These are phyloP conservation scores for Agrypnia vestita DNA, from an alignment of 1,140 invertebrate species.

Conservation along the genomic window DNA sequence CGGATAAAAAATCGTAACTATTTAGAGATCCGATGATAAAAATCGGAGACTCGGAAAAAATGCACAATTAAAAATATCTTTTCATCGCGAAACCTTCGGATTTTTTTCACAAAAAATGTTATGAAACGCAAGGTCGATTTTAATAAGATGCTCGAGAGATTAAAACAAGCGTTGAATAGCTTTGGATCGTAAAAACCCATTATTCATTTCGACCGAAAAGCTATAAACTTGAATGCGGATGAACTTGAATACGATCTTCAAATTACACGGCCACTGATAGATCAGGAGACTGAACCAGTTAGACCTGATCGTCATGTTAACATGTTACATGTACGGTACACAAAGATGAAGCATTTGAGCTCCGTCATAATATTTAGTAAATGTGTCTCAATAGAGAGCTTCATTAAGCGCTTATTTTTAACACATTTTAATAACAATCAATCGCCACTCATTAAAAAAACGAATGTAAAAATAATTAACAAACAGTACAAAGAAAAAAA, in stretches of 20 bases:
- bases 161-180: slow-evolving; percentile 4
- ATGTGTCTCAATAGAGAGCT: too few relatives aligned
- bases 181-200: not conserved
- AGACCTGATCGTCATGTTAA: slow-evolving; percentile 37
- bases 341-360: not conserved
- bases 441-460: too few relatives aligned
- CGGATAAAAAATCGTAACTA: not conserved
- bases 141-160: slow-evolving; percentile 32
- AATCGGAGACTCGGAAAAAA: slow-evolving; percentile 23
- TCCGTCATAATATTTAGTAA: not conserved
- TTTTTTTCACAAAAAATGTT: slow-evolving; percentile 24
- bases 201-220: not conserved
- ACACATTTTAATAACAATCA: too few relatives aligned
- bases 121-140: slow-evolving; percentile 35
- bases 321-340: not conserved
- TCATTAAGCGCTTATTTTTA: too few relatives aligned
- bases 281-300: slow-evolving; percentile 12
- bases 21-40: not conserved
- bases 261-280: slow-evolving; percentile 10
- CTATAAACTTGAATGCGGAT: slow-evolving; percentile 25
- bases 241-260: slow-evolving; percentile 19
- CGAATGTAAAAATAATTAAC: too few relatives aligned
- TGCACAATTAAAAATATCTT: slow-evolving; percentile 43
- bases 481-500: too few relatives aligned
- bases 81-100: slow-evolving; percentile 36